Evolutionary conservation across 2,797 vertebrate genomes (phyloP).

Genomic region (Parauchenoglanis punctatus): DNA sequence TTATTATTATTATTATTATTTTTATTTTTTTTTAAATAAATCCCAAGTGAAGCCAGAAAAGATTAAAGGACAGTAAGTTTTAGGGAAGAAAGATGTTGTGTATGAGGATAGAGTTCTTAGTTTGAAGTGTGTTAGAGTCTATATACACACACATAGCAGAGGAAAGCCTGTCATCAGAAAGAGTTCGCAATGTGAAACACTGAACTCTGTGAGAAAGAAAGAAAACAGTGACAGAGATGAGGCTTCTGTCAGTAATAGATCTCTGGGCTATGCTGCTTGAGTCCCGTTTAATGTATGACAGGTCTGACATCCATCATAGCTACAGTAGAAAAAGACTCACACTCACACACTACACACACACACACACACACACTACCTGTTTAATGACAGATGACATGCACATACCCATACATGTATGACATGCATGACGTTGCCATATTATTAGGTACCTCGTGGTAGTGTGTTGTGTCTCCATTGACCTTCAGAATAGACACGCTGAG

Average conservation of each 20-base stretch:
- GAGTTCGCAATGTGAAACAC: constrained; percentile 38
- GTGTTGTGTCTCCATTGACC: not conserved
- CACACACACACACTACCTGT: not conserved
- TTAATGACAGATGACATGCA: not conserved
- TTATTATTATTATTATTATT: not conserved
- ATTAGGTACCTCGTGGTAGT: not conserved
- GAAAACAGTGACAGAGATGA: constrained; percentile 27
- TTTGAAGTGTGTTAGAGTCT: constrained; percentile 25
- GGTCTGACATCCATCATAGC: constrained; percentile 25
- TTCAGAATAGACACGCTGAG: not conserved
- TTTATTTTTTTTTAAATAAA: too few species aligned
- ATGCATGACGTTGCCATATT: not conserved
- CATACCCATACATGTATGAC: not conserved
- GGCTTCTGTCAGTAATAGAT: constrained; percentile 26
- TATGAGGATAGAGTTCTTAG: constrained; percentile 23
- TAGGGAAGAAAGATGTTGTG: not conserved
- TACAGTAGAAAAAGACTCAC: constrained; percentile 10
- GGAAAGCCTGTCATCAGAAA: constrained; percentile 27
- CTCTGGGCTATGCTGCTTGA: not conserved
- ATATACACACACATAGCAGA: constrained; percentile 45
- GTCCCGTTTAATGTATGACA: constrained; percentile 33
- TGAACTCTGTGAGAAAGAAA: constrained; percentile 34
- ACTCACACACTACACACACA: not conserved
- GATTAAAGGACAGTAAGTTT: constrained; percentile 23
- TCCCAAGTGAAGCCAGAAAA: not conserved